These are phyloP conservation scores for Zapus hudsonius DNA, from an alignment of 2,113 vertebrate genomes.

Conservation along the genomic window DNA sequence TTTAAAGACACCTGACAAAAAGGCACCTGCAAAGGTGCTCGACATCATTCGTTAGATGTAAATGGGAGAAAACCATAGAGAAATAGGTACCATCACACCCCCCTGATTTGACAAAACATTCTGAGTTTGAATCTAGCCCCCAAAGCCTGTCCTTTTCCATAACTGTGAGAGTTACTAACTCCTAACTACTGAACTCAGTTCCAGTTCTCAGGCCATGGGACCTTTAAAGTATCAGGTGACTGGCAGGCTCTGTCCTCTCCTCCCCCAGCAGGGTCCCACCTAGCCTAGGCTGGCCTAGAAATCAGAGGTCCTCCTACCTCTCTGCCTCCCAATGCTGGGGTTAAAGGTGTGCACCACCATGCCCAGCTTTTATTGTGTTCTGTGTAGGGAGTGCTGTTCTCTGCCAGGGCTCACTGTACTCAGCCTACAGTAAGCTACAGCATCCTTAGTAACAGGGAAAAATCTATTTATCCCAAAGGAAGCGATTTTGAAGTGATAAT, in stretches of 20 bases:
- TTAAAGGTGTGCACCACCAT: too few relatives aligned
- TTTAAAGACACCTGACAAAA: background rate
- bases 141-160: background rate
- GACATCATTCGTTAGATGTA: background rate
- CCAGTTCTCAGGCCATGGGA: background rate
- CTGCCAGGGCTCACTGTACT: background rate
- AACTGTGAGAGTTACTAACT: background rate
- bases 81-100: background rate
- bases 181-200: background rate
- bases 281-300: too few relatives aligned
- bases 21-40: slow-evolving; percentile 7
- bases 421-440: background rate
- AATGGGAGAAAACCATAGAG: background rate
- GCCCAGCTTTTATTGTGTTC: too few relatives aligned
- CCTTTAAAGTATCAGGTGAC: too few relatives aligned
- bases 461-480: slow-evolving; percentile 53
- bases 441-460: background rate
- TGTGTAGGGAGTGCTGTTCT: background rate
- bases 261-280: background rate
- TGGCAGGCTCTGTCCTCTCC: background rate
- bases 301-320: too few relatives aligned
- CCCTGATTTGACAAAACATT: background rate
- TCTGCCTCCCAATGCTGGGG: too few relatives aligned
- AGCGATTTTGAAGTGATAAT: slow-evolving; percentile 39
- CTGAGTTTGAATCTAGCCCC: slow-evolving; percentile 7